A percentile compares a stretch with the other conserved stretches of the same genome.
Evolutionary conservation across 2,888 invertebrate species (phyloP).

Genomic region (Peribatodes rhomboidaria): DNA sequence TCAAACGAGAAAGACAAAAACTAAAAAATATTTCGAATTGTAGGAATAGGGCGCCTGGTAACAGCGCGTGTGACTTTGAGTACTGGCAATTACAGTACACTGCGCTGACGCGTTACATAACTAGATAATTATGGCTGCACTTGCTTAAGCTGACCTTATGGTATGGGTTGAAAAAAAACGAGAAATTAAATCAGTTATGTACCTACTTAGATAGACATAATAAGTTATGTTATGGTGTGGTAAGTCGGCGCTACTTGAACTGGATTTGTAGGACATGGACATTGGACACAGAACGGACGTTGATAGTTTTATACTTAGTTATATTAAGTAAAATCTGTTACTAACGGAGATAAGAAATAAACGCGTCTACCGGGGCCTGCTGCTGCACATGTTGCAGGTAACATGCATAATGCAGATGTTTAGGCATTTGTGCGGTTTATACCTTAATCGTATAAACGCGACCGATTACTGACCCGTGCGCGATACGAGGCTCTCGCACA

Average conservation of each 20-base stretch:
- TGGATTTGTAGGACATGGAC: slow-evolving; percentile 9
- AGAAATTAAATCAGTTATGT: slow-evolving; percentile 9
- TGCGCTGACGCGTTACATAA: slow-evolving; percentile 1
- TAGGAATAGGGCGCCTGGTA: no score
- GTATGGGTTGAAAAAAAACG: neutral
- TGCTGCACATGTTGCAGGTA: no score
- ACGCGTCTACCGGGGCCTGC: no score
- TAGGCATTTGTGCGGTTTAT: no score
- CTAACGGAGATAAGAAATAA: no score
- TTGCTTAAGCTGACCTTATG: slow-evolving; percentile 4
- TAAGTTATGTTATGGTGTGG: neutral
- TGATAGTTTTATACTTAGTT: neutral
- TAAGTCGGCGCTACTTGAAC: neutral
- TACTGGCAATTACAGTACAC: neutral
- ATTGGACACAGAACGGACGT: neutral
- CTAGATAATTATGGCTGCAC: neutral
- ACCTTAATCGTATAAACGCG: no score
- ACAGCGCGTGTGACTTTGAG: neutral
- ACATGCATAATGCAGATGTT: no score
- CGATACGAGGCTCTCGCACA: no score
- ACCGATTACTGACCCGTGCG: no score
- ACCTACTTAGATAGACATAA: neutral
- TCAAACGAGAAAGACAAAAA: no score
- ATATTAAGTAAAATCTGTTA: no score
- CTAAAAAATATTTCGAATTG: no score